Base-by-base conservation (phyloP, 2,888 invertebrate species). In the Ctenicera cuprea region DNA sequence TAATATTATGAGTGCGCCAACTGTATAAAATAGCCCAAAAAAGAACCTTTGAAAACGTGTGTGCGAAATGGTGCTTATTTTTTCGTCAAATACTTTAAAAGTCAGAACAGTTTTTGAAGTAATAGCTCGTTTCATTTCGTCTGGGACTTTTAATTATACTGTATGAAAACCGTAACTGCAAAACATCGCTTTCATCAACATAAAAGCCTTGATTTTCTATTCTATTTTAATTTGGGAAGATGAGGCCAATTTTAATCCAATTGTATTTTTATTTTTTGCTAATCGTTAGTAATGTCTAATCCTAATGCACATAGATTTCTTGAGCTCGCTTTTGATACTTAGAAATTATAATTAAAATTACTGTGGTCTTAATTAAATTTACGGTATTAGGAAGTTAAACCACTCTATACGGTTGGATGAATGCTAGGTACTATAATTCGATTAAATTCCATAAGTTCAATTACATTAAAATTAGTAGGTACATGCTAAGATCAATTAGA, bases 351-450 rank as follows among this genome's bases (percentile, higher is more conserved):
- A 54, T 22, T 30, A 54, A 54, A 54, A 33, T 54, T 54, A 14
- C 30, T n/a, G 26, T 54, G 33, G 26, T 33, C 14, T 20, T n/a
- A 30, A 30, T 30, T 54, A 30, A 33, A 16, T 54, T 54, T 54
- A 33, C 54, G 33, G 16, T 54, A 54, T 54, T 30, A 54, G 54
- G 54, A 54, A 54, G 33, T 54, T 54, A 54, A 54, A 16, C 54
- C 54, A 33, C 20, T 22, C 26, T 54, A 33, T 54, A n/a, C n/a
- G 54, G 54, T 54, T 33, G 14, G 54, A 33, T 59, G 38, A 59
- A 37, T 38, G 37, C 20, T 38, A 59, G 20, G 59, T 38, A 38
- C 38, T 7, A 3, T 38, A 59, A 59, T 59, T 37, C 11, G 38
- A 38, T 59, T 37, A 59, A 9, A 33, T 1, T 20, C 38, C 59